phyloP scores from a whole-genome alignment of 2,888 invertebrate species.

The Lepidonotus clava region DNA sequence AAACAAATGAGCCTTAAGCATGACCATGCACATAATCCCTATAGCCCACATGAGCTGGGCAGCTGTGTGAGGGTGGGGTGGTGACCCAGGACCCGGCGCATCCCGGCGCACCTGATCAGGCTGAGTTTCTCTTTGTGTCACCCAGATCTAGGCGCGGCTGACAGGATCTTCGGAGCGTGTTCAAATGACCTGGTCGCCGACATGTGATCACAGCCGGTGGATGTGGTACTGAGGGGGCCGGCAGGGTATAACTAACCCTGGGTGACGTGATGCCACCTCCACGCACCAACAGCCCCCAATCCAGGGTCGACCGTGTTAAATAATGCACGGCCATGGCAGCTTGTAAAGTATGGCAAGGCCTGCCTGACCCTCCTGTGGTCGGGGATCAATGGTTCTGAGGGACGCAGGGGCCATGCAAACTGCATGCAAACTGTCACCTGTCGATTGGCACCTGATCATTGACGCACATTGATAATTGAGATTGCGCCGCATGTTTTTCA shows the following conservation, averaged over 20 bases:
- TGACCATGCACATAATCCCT: no score
- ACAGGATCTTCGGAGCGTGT: neutral
- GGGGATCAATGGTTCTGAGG: neutral
- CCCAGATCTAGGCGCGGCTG: no score
- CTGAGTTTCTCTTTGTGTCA: neutral
- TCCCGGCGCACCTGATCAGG: no score
- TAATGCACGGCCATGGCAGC: constrained; percentile 10
- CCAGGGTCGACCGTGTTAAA: constrained; percentile 22
- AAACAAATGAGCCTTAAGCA: no score
- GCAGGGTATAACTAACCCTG: no score
- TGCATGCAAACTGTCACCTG: neutral
- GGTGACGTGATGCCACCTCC: neutral
- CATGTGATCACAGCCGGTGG: neutral
- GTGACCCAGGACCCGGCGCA: no score
- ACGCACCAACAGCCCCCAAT: constrained; percentile 12
- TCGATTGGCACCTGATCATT: neutral
- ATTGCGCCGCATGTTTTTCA: no score
- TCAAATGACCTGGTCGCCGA: neutral
- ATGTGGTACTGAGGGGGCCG: neutral
- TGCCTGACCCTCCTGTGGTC: neutral
- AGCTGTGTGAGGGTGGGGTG: no score
- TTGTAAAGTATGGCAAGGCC: neutral
- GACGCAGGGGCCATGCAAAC: no score
- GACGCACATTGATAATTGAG: no score
- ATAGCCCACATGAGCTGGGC: no score